These are phyloP conservation scores for Thamnophis sirtalis DNA, from an alignment of 2,113 vertebrate species.

Conservation along the genomic window DNA sequence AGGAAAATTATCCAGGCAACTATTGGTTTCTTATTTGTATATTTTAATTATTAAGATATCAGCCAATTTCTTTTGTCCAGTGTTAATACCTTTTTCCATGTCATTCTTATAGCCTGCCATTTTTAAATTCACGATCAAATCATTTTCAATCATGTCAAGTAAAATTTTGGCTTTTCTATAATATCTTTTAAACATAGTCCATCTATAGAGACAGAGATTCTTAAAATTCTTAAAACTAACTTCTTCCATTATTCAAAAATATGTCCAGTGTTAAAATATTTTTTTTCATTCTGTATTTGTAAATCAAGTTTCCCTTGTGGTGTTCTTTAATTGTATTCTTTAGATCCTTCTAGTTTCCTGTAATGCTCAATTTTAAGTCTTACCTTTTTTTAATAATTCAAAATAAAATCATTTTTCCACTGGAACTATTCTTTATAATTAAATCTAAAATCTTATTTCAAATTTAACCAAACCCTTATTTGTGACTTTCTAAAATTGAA, in stretches of 20 bases:
- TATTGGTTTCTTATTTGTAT: background rate
- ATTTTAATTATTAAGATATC: background rate
- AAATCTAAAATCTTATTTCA: background rate
- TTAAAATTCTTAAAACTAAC: background rate
- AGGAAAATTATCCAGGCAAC: background rate
- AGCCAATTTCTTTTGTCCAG: background rate
- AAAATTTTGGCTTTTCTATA: background rate
- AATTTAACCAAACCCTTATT: background rate
- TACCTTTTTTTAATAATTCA: background rate
- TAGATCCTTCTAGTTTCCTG: background rate
- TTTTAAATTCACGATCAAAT: background rate
- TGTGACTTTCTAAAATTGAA: background rate
- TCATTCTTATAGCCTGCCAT: background rate
- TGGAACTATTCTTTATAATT: background rate
- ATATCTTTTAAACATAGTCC: background rate
- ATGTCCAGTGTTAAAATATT: background rate
- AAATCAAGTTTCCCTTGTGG: background rate
- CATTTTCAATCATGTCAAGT: background rate
- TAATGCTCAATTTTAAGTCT: background rate
- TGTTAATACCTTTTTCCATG: background rate
- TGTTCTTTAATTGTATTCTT: background rate
- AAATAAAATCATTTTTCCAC: background rate
- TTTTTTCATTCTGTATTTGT: background rate
- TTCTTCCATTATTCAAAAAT: background rate
- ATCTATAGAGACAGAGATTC: background rate